A percentile compares a stretch with the other conserved stretches of the same genome.
Evolutionary conservation across 2,113 vertebrate genomes (phyloP).

Genomic region (Malurus alboscapulatus): DNA sequence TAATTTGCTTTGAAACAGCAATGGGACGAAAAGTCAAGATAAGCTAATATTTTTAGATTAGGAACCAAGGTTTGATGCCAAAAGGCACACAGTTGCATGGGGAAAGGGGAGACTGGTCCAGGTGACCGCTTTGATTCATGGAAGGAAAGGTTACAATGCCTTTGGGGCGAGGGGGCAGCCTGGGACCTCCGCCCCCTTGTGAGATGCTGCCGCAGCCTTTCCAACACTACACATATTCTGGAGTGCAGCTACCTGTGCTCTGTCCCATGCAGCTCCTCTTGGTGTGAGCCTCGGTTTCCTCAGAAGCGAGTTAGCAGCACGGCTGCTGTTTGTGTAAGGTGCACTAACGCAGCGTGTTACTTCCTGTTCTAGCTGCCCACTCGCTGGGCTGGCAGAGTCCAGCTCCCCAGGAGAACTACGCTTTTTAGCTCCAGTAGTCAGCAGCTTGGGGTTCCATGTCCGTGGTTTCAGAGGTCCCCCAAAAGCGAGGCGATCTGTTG

Average conservation of each 20-base stretch:
- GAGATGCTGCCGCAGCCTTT: neutral
- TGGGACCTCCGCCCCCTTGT: neutral
- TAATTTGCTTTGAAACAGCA: constrained; percentile 62
- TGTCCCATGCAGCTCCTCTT: neutral
- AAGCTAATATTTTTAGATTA: neutral
- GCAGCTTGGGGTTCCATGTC: neutral
- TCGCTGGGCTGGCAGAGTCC: neutral
- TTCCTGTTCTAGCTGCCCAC: neutral
- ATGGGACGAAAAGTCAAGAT: constrained; percentile 36
- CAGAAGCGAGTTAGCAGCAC: neutral
- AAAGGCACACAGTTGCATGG: neutral
- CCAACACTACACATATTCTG: neutral
- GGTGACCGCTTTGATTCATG: neutral
- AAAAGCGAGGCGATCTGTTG: neutral
- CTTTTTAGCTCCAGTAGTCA: neutral
- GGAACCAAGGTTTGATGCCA: neutral
- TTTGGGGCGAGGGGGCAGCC: neutral
- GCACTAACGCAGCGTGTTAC: rapidly evolving
- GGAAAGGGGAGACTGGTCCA: neutral
- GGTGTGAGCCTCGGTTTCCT: neutral
- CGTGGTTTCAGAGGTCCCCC: neutral
- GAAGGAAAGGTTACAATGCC: neutral
- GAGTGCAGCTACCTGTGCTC: neutral
- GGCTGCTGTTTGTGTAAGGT: neutral
- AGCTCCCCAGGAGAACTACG: neutral